Base-by-base conservation (phyloP, 2,888 invertebrate species). In the Hirtodrosophila histrioides region DNA sequence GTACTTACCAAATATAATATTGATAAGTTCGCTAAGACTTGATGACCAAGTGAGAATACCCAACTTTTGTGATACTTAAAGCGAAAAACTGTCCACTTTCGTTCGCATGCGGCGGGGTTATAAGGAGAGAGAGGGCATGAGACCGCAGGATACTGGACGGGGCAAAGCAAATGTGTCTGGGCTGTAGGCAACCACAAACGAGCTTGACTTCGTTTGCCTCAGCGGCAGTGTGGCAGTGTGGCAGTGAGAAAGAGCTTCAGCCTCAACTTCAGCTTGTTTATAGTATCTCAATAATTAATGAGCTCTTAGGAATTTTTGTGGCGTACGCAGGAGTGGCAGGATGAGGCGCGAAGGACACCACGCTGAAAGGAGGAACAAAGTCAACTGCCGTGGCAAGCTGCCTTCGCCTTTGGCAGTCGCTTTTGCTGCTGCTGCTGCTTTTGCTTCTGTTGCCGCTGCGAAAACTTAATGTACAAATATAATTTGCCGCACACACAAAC, bases 251-350 rank as follows among this genome's bases (percentile, higher is more conserved):
- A 46, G 44, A 36, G 39, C 62, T 61, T n/a, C 61, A 55, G 68
- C 67, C 35, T 17, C 77, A 69, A 70, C 74, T 64, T 69, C 80
- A 66, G 79, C 73, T 78, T 76, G 84, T 88, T 82, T 89, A 88
- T 89, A 82, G 87, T 86, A 78, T 80, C 83, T 88, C 87, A 88
- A 88, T 88, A 88, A 89, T 89, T 88, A 88, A 88, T 88, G 89
- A 88, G 89, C 80, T 88, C 78, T 85, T 85, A 87, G 88, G 87
- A 86, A 85, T 85, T 85, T 85, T 87, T 85, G 84, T 72, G 84
- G 84, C 71, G 64, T 76, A 76, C 83, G 76, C 57, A 62, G 78
- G 40, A 65, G 39, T 43, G 40, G 58, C 33, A 55, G 55, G 27
- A 50, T 5, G 62, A 56, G 43, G 53, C 56, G 56, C 58, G 75